Evolutionary conservation across 2,888 invertebrate species (phyloP), one percentile per base, ranked within the genome.

Genomic region (Xanthorhoe designata): DNA sequence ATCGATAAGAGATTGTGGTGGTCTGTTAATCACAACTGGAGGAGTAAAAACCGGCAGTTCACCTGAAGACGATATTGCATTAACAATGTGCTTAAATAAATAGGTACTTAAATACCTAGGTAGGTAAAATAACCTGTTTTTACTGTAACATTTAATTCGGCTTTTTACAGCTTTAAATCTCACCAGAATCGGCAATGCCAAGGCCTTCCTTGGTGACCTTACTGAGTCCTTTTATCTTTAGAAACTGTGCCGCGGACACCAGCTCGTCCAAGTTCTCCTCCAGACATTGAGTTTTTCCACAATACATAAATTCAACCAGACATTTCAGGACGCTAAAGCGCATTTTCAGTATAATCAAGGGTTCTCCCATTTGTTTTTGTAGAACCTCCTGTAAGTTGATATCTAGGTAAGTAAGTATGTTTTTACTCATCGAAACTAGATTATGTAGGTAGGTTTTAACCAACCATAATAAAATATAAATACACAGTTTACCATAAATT

Each of bases 221-320:
- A 17, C 94, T 94, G 10, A 95, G 83, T 6, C 94, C 94, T 74
- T 94, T 93, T 69, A 96, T 96, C 87, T 96, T 95, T 69, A 96
- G 94, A 78, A 96, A 94, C 82, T 95, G 95, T 24, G 96, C 96
- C 7, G 96, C 96, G 61, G 96, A 95, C 54, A 96, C 94, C 56
- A 96, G 83, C 75, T 96, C 95, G 75, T 95, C 95, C 73, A 96
- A 89, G 82, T 96, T 94, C 75, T 96, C 95, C 83, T 96, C 95
- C 58, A 95, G 89, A 72, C 96, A 95, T 74, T 95, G 95, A 1
- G 96, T 96, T 90, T 96, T 96, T 1, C 96, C 96, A 78, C 96
- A 96, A 80, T 96, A 96, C 95, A 96, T 96, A 77, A 96, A 96
- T 83, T 96, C 96, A 38, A 96, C 95, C 68, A 96, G 91, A 55